Conservation (phyloP, 1,140 invertebrate species). For the Zaprionus inermis region DNA sequence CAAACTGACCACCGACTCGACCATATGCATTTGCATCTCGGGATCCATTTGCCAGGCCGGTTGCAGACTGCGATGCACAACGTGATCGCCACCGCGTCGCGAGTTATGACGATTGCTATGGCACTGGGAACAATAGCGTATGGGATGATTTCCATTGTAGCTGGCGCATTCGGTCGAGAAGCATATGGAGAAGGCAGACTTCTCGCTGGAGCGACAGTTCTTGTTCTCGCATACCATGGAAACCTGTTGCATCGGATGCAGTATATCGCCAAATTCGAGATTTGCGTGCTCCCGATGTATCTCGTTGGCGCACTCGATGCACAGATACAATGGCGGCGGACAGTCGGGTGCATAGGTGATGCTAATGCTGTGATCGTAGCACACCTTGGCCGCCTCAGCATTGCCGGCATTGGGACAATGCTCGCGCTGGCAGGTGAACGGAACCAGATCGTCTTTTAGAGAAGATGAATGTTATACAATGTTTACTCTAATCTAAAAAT, state of each 20-base stretch:
- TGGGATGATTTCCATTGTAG: constrained; percentile 97
- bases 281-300: constrained; percentile 93
- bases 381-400: constrained; percentile 95
- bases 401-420: constrained; percentile 92
- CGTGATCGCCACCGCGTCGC: constrained; percentile 93
- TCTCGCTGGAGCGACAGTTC: constrained; percentile 96
- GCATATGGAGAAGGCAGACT: constrained; percentile 97
- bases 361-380: constrained; percentile 94
- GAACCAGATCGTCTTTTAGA: constrained; percentile 87
- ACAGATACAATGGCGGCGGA: constrained; percentile 97
- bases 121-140: constrained; percentile 96
- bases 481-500: not conserved
- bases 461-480: constrained; percentile 19
- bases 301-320: constrained; percentile 97
- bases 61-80: constrained; percentile 93
- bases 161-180: constrained; percentile 98
- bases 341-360: constrained; percentile 92
- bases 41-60: constrained; percentile 94
- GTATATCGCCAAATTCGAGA: constrained; percentile 95
- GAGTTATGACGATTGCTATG: constrained; percentile 95
- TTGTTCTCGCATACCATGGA: constrained; percentile 98
- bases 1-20: constrained; percentile 97
- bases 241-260: constrained; percentile 97
- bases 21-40: constrained; percentile 96
- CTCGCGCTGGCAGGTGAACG: constrained; percentile 93